phyloP scores from a whole-genome alignment of 1,140 invertebrate genomes.

The Drosophila sulfurigaster region DNA sequence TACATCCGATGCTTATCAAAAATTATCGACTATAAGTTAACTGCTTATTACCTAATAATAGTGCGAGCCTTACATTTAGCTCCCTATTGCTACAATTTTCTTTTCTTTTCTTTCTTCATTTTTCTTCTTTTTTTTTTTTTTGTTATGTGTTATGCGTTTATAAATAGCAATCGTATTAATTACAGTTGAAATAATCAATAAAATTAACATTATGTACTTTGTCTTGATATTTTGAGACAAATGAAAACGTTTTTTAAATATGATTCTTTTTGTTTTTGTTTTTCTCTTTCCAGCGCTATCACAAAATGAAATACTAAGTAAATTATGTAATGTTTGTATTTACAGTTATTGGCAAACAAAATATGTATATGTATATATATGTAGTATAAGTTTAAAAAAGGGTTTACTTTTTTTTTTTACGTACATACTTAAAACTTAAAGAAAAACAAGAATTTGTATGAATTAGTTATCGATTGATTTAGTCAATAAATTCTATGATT shows the following conservation, averaged over 20 bases:
- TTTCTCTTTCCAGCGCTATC: conserved; percentile 52
- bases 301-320: conserved; percentile 79
- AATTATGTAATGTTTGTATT: conserved; percentile 46
- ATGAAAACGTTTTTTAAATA: conserved; percentile 22
- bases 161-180: conserved; percentile 65
- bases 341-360: conserved; percentile 38
- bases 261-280: conserved; percentile 9
- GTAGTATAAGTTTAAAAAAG: conserved; percentile 9
- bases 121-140: not conserved
- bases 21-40: conserved; percentile 40
- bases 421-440: not conserved
- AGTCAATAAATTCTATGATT: conserved; percentile 19
- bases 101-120: no score
- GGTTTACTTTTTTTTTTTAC: not conserved
- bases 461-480: conserved; percentile 6
- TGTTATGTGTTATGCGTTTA: conserved; percentile 49
- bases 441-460: conserved; percentile 1
- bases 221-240: conserved; percentile 29
- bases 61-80: conserved; percentile 25
- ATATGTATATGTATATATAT: not conserved
- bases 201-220: conserved; percentile 40
- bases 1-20: conserved; percentile 32
- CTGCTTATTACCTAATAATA: conserved; percentile 32
- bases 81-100: conserved; percentile 20
- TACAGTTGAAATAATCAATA: conserved; percentile 36